Conservation (phyloP, 2,113 vertebrate genomes). For the Suncus etruscus region DNA sequence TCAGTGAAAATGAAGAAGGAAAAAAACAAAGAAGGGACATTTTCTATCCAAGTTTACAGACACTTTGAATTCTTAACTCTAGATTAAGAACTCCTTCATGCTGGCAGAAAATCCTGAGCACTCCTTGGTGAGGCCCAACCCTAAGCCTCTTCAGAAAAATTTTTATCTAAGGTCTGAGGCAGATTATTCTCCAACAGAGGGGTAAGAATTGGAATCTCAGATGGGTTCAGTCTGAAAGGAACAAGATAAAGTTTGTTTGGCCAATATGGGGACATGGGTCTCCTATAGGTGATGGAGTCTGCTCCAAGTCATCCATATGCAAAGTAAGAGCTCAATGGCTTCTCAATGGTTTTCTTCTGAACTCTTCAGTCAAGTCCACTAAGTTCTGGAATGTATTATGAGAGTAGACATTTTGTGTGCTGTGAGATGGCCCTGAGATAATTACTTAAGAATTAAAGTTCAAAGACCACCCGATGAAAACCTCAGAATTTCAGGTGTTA, state of each 20-base stretch:
- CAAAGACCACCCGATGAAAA: neutral
- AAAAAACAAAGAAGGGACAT: neutral
- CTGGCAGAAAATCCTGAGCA: no score
- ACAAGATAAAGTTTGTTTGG: neutral
- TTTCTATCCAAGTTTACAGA: slow-evolving; percentile 51
- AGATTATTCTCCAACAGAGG: neutral
- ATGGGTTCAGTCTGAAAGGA: neutral
- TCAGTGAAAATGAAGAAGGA: neutral
- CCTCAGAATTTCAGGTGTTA: neutral
- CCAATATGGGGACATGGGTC: neutral
- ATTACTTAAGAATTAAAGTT: neutral
- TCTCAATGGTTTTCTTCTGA: neutral
- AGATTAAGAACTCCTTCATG: slow-evolving; percentile 11
- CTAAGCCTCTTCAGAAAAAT: neutral
- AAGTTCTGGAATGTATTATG: slow-evolving; percentile 13
- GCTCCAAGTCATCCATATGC: neutral
- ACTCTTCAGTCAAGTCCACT: neutral
- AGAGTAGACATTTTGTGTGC: neutral
- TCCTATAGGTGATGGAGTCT: neutral
- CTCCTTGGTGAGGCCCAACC: no score
- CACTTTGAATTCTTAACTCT: slow-evolving; percentile 18
- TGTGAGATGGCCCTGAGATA: slow-evolving; percentile 1
- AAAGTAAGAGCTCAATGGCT: neutral
- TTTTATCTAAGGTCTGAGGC: slow-evolving; percentile 2
- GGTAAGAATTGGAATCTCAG: neutral